phyloP scores from a whole-genome alignment of 2,113 vertebrate species.

The Gavia stellata region DNA sequence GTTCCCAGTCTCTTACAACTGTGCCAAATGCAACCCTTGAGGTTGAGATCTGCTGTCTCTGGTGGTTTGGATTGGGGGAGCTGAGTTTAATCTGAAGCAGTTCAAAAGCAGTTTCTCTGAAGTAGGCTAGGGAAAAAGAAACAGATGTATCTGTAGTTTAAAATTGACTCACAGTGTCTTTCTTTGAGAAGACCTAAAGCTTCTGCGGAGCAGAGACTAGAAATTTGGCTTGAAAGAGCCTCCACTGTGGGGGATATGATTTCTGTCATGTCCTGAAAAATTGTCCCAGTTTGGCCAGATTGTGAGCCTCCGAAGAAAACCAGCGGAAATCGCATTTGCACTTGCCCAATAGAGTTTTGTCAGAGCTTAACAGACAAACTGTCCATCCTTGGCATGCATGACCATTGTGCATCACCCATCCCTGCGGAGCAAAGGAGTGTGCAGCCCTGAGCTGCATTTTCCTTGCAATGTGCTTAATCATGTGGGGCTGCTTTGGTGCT shows the following conservation, averaged over 20 bases:
- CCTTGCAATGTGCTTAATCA: accelerated
- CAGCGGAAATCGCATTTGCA: neutral
- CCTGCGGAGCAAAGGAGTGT: accelerated
- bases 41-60: neutral
- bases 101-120: neutral
- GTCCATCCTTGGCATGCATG: neutral
- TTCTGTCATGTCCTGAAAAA: slow-evolving; percentile 12
- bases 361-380: neutral
- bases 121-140: neutral
- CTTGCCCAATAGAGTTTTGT: neutral
- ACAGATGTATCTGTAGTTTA: slow-evolving; percentile 26
- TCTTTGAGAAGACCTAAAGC: neutral
- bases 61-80: neutral
- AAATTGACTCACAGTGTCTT: neutral
- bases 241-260: neutral
- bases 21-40: neutral
- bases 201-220: neutral
- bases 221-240: slow-evolving; percentile 33
- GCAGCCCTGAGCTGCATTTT: neutral
- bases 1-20: neutral
- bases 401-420: neutral
- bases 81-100: neutral
- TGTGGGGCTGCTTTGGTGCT: neutral
- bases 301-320: neutral
- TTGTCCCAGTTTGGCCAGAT: neutral